Evolutionary conservation across 2,888 invertebrate species (phyloP), one percentile per base, ranked within the genome.

Genomic region (Epinotia bilunana): DNA sequence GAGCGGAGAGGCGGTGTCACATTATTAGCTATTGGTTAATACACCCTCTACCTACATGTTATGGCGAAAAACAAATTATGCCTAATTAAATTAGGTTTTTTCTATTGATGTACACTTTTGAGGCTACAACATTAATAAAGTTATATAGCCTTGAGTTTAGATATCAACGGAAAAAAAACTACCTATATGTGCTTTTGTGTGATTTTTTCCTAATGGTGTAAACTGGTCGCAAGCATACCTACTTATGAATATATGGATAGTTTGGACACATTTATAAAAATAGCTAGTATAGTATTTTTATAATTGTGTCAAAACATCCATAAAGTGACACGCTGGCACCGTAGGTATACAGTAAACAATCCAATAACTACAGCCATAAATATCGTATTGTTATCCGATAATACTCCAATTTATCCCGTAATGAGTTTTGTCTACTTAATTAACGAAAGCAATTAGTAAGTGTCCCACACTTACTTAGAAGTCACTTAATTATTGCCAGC

Each of bases 1-100:
- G 74, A 69, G 46, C 57, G 57, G 20, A 68, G 81, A 79, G 79
- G 81, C 23, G 77, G 69, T 80, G 79, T 80, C 81, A 82, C 77
- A 80, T 71, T 23, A 68, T 70, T 77, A 70, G 68, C 49, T 75
- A 39, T 69, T 46, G 74, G 74, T 58, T 57, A n/a, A n/a, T n/a
- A 53, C 49, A 61, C 13, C 33, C 53, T 13, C n/a, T 16, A 70
- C 60, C 6, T 6, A 20, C 18, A 16, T 23, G 39, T 68, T 68
- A 68, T 58, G 43, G 58, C 57, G 43, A 58, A 39, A 43, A 16
- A 18, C 12, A 18, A 7, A 12, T 0, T 49, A 28, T 16, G 5
- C 13, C 16, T 60, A 12, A 23, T 23, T 23, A 0, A 58, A 20
- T 9, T 6, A 5, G 53, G 16, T n/a, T 16, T 53, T 43, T 43